Conservation (phyloP, 2,888 invertebrate genomes). For the Parochlus steinenii region DNA sequence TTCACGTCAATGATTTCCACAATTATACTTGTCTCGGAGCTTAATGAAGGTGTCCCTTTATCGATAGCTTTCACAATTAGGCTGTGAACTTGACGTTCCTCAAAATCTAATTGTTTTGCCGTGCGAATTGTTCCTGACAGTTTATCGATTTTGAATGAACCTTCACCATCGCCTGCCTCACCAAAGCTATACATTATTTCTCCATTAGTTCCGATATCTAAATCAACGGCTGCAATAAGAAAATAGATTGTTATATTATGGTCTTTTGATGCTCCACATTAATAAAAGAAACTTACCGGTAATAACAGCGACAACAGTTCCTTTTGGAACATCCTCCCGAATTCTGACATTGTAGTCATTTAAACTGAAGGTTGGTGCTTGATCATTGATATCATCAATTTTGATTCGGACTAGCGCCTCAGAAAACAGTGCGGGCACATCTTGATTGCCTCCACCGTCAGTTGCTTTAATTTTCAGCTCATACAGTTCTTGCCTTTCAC, state of each 20-base stretch:
- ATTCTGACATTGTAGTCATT: constrained; percentile 62
- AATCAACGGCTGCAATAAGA: constrained; percentile 63
- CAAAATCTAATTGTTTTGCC: constrained; percentile 65
- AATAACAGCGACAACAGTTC: constrained; percentile 72
- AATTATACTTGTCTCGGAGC: constrained; percentile 56
- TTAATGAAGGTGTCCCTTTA: constrained; percentile 64
- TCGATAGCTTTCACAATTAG: constrained; percentile 74
- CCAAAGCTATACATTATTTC: constrained; percentile 62
- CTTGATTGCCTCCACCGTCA: constrained; percentile 49
- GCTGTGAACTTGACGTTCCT: constrained; percentile 76
- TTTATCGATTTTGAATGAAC: constrained; percentile 66
- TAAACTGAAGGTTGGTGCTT: constrained; percentile 65
- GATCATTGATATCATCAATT: constrained; percentile 84
- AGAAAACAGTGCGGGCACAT: constrained; percentile 43
- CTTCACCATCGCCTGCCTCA: constrained; percentile 45
- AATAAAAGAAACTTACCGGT: too few species aligned
- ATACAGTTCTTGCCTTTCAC: constrained; percentile 69
- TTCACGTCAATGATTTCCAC: constrained; percentile 88
- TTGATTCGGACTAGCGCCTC: constrained; percentile 68
- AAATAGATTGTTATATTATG: too few species aligned
- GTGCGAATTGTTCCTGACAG: constrained; percentile 76
- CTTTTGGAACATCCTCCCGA: constrained; percentile 78
- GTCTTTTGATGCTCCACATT: too few species aligned
- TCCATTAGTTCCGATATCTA: constrained; percentile 71
- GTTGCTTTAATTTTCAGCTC: constrained; percentile 62